Conservation (phyloP, 53 echinoderm and acorn worm species). For the Zoroaster sp. region DNA sequence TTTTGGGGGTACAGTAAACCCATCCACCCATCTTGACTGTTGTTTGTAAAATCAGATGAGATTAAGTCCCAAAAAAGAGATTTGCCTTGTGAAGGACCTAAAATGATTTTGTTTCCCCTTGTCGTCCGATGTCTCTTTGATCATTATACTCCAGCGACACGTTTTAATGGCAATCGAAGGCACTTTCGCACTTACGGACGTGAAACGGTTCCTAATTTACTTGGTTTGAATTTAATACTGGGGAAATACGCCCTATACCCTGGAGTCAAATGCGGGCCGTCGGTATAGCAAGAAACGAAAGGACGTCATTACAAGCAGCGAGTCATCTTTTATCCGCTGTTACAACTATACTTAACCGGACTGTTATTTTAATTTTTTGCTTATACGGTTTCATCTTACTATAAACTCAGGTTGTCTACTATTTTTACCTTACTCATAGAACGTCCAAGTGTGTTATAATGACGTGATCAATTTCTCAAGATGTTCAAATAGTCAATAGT, state of each 20-base stretch:
- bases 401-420: no score
- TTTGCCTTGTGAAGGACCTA: background rate
- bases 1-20: no score
- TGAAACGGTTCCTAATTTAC: constrained; percentile 48
- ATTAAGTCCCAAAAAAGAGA: background rate
- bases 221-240: constrained; percentile 35
- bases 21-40: background rate
- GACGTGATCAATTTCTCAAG: no score
- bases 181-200: constrained; percentile 52
- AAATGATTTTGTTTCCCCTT: background rate
- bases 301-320: background rate
- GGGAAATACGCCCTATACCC: background rate
- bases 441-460: no score
- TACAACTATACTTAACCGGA: no score
- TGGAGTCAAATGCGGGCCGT: background rate
- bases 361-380: no score
- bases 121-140: constrained; percentile 1
- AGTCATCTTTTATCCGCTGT: background rate
- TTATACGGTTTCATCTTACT: no score
- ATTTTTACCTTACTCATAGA: no score
- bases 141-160: constrained; percentile 18
- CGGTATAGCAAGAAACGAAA: no score
- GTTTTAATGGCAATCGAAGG: constrained; percentile 56
- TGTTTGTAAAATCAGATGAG: constrained; percentile 15
- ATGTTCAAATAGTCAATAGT: no score